Conservation (phyloP, 1,140 invertebrate species). For the Pseudomyrmex pallidus region DNA sequence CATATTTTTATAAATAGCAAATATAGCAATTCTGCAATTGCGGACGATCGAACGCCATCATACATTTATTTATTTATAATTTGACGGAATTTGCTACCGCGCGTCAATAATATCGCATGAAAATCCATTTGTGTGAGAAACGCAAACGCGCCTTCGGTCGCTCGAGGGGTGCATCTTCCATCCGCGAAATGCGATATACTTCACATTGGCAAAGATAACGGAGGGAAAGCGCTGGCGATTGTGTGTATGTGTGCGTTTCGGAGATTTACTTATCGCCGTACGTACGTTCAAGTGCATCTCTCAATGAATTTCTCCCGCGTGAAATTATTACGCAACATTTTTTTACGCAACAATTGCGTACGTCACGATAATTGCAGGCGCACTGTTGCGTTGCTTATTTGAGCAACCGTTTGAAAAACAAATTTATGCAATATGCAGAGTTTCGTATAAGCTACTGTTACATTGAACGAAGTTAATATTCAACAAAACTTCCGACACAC, state of each 20-base stretch:
- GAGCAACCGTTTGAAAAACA: not conserved
- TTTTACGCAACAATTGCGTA: not conserved
- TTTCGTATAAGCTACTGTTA: not conserved
- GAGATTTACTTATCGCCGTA: slow-evolving; percentile 11
- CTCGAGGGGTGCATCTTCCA: not conserved
- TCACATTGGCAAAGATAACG: not conserved
- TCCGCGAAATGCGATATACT: not conserved
- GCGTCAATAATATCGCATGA: not conserved
- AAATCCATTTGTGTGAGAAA: not conserved
- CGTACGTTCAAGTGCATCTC: not conserved
- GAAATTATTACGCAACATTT: not conserved
- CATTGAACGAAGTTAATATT: not conserved
- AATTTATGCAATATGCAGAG: not conserved
- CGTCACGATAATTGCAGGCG: not conserved
- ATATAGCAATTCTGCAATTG: too few species aligned
- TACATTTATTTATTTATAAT: slow-evolving; percentile 10
- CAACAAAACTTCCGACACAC: not conserved
- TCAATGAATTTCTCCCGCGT: not conserved
- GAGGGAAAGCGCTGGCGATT: not conserved
- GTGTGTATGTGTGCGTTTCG: not conserved
- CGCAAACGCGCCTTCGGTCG: not conserved
- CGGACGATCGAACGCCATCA: not conserved
- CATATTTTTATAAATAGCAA: too few species aligned
- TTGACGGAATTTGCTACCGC: not conserved
- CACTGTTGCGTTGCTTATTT: not conserved